Percentiles rank a stretch among this genome's conserved stretches.
Evolutionary conservation across 2,888 invertebrate genomes (phyloP).

Genomic region (Sarcophaga carnaria): DNA sequence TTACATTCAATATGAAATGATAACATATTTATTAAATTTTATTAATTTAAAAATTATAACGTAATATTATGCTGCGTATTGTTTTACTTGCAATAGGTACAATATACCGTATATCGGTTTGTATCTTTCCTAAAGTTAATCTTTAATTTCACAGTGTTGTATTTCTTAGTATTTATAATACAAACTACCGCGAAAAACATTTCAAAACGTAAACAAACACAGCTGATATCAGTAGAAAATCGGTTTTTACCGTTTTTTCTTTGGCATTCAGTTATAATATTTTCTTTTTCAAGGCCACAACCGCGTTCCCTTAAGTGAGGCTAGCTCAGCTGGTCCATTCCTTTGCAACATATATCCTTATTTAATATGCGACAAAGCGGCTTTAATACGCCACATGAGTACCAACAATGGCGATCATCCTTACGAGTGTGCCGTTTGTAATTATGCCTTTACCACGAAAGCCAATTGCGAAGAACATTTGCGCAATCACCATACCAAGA

Average conservation of each 20-base stretch:
- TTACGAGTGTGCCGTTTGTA: slow-evolving; percentile 96
- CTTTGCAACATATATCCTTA: slow-evolving; percentile 97
- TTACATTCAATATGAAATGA: no score
- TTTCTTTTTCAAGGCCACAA: slow-evolving; percentile 89
- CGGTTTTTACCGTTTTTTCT: neutral
- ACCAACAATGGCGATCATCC: slow-evolving; percentile 98
- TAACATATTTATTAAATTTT: no score
- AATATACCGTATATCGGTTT: no score
- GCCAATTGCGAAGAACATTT: slow-evolving; percentile 98
- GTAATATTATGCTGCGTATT: no score
- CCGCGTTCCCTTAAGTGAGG: slow-evolving; percentile 90
- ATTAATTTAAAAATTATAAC: no score
- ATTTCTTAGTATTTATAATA: no score
- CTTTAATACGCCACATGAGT: slow-evolving; percentile 94
- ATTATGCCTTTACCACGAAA: slow-evolving; percentile 98
- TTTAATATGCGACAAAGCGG: slow-evolving; percentile 92
- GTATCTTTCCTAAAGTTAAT: no score
- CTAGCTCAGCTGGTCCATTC: slow-evolving; percentile 88
- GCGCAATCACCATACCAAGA: slow-evolving; percentile 94
- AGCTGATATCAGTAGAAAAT: neutral
- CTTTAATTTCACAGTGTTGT: no score
- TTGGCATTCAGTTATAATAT: no score
- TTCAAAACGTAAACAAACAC: slow-evolving; percentile 2
- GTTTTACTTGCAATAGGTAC: no score
- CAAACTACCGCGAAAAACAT: neutral